Evolutionary conservation across 2,888 invertebrate species (phyloP).

Genomic region (Synergus japonicus): DNA sequence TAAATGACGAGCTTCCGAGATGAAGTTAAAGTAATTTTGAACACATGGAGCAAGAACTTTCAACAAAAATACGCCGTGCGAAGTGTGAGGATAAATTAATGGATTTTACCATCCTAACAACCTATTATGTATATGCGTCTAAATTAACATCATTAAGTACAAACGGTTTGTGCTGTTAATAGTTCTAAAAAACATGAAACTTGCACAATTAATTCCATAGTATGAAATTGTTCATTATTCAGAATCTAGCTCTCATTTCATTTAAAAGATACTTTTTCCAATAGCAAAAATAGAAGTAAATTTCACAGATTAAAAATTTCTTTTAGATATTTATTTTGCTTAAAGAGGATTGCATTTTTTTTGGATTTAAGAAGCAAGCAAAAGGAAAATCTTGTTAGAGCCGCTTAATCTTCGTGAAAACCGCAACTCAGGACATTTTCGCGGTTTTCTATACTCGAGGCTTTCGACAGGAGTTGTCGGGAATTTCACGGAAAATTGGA

Average conservation of each 20-base stretch:
- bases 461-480: slow-evolving; percentile 42
- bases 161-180: slow-evolving; percentile 21
- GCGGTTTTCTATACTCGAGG: slow-evolving; percentile 45
- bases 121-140: slow-evolving; percentile 18
- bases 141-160: slow-evolving; percentile 28
- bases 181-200: slow-evolving; percentile 7
- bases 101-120: slow-evolving; percentile 21
- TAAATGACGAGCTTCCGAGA: slow-evolving; percentile 25
- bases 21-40: slow-evolving; percentile 38
- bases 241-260: neutral
- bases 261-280: neutral
- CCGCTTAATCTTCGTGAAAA: slow-evolving; percentile 32
- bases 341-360: neutral
- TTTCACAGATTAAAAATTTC: neutral
- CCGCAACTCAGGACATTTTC: slow-evolving; percentile 42
- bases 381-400: slow-evolving; percentile 4
- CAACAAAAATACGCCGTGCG: slow-evolving; percentile 18
- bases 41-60: slow-evolving; percentile 38
- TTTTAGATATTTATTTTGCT: neutral
- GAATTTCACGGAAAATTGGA: slow-evolving; percentile 50
- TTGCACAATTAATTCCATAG: neutral
- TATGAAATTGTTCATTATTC: neutral
- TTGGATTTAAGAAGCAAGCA: neutral
- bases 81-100: slow-evolving; percentile 26
- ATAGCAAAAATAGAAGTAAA: neutral